Base-by-base conservation (phyloP, 2,797 vertebrate species). In the Rhinichthys osculus region DNA sequence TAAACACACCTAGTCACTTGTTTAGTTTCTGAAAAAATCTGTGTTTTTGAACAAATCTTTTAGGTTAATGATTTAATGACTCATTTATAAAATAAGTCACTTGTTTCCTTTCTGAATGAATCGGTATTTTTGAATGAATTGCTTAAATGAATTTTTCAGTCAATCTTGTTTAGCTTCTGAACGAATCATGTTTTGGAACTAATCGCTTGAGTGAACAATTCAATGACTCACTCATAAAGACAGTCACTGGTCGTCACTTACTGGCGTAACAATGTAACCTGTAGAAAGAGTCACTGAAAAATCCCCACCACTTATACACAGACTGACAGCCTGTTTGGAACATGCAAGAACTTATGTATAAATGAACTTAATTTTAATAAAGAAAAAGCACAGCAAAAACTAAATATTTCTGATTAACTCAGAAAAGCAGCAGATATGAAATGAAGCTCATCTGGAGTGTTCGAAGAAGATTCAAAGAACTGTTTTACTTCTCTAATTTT, bases 401-500 rank as follows among this genome's bases (percentile, higher is more conserved):
- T 82, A 71, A 62, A 84, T 72, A 76, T 77, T 81, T 85, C 82
- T 85, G 64, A 84, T 87, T 85, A 87, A 84, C 84, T 76, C 81
- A 80, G 70, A 81, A 83, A 69, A 91, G 88, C 77, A 86, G 73
- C 72, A 90, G 85, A 92, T 81, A 89, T 91, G 87, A 91, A 92
- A 93, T 94, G 89, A 89, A 85, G 90, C 87, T 87, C 85, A 90
- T 91, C 92, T 93, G 86, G 92, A 89, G 91, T 93, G 91, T 93
- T 94, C 92, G 90, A 92, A 92, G 92, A 92, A 77, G 88, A 92
- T 93, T 95, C 93, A 92, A 92, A 91, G 90, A 89, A 92, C 91
- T 81, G 84, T 87, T 86, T 89, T 92, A 91, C 86, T 91, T 88
- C 87, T 91, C 88, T 92, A 84, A 88, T 91, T 93, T 78, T 69